Percentiles rank a stretch among this genome's conserved stretches.
Conservation (phyloP, 2,113 vertebrate species). For the Ictalurus furcatus region DNA sequence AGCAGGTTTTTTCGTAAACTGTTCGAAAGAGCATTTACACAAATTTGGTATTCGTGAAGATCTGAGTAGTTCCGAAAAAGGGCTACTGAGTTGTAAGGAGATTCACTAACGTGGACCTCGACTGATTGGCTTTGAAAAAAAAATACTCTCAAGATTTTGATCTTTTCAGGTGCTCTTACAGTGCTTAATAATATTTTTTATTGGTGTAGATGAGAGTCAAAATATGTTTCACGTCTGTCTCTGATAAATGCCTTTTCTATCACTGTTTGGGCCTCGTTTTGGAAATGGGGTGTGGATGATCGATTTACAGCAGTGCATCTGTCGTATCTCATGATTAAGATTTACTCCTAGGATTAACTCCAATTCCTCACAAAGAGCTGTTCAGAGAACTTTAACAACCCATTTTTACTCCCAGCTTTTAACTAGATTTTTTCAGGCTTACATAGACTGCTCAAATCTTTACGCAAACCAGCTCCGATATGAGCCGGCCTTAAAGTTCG, state of each 20-base stretch:
- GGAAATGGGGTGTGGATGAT: background rate
- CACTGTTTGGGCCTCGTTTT: background rate
- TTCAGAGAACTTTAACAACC: background rate
- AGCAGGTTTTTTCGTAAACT: background rate
- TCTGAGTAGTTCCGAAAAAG: background rate
- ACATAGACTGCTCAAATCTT: background rate
- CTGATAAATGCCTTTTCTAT: background rate
- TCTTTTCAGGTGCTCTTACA: background rate
- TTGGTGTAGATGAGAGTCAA: background rate
- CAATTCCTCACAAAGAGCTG: background rate
- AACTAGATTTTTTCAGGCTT: background rate
- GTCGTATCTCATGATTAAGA: background rate
- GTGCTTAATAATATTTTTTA: background rate
- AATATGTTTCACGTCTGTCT: background rate
- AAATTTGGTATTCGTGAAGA: background rate
- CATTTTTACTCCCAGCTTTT: background rate
- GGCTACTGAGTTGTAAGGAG: background rate
- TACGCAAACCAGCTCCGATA: background rate
- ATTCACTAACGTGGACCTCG: background rate
- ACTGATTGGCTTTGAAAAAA: background rate
- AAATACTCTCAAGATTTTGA: background rate
- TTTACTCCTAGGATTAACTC: slow-evolving; percentile 6
- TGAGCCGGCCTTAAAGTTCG: background rate
- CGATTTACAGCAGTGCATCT: background rate
- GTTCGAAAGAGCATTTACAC: background rate